Base-by-base conservation (phyloP, 2,113 vertebrate species). In the Thamnaconus septentrionalis region DNA sequence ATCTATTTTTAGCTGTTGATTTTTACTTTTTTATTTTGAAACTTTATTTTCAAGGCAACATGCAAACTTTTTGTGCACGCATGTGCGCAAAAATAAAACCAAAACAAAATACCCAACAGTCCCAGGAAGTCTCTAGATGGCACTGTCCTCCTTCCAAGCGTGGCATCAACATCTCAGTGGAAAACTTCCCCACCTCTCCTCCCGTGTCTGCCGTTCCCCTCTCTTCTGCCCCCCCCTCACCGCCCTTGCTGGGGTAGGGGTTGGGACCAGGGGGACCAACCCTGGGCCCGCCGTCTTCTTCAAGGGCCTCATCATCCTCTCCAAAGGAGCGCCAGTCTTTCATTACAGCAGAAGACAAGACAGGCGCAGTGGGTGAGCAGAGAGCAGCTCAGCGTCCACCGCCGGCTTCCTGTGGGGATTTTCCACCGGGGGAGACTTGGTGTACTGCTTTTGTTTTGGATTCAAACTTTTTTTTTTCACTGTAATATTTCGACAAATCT, bases 101-200 rank as follows among this genome's bases (percentile, higher is more conserved):
- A n/a, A 50, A 50, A 5, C 45, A 6, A 49, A 8, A 48, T 54
- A 60, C 18, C 56, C 53, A 57, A 43, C 59, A 66, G 62, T 81
- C 76, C 46, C 68, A 44, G 2, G 3, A 73, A 45, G 84, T 79
- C 90, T 87, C 81, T 90, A 92, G 91, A 88, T 91, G 90, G 91
- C 90, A 89, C 89, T 92, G 80, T 91, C 81, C 79, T 90, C 89
- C 89, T 91, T 82, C 84, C 75, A 73, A 84, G 81, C 67, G 42
- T 75, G 61, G 63, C 63, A 58, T 31, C 18, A 31, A 31, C 18
- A 31, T 31, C 18, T 31, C 18, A 31, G 18, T 31, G 18, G 18
- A 50, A 71, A 54, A 31, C 57, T 48, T 75, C 68, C 60, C 41
- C 51, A 39, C 31, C 42, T 3, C 1, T 11, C 52, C 53, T 9